These are phyloP conservation scores for Loris lydekkerianus DNA, from an alignment of 2,797 vertebrate species.

Conservation along the genomic window DNA sequence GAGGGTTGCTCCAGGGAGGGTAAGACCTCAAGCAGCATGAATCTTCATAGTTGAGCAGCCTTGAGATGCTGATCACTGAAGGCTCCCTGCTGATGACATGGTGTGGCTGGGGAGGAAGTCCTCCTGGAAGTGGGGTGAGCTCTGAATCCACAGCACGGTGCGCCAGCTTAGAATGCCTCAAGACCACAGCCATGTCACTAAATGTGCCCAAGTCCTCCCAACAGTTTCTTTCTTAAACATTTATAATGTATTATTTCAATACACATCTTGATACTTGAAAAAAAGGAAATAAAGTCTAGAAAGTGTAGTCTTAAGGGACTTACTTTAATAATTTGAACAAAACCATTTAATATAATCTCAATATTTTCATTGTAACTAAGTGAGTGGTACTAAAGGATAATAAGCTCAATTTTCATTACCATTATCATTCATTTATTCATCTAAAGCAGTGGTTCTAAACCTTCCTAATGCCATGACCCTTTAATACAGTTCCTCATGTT, in stretches of 20 bases:
- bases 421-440: not conserved
- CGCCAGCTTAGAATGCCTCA: not conserved
- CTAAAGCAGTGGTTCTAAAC: not conserved
- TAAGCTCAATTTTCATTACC: not conserved
- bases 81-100: not conserved
- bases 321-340: not conserved
- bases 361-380: not conserved
- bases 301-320: not conserved
- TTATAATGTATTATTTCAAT: not conserved
- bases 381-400: not conserved
- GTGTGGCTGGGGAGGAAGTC: not conserved
- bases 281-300: constrained; percentile 6
- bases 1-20: not conserved
- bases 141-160: not conserved
- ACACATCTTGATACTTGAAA: not conserved
- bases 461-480: no score
- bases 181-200: not conserved
- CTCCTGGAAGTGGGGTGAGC: not conserved
- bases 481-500: no score
- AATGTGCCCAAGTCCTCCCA: not conserved
- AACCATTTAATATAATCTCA: not conserved
- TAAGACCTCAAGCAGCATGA: not conserved
- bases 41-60: not conserved
- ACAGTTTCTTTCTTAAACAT: not conserved
- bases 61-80: not conserved